Base-by-base conservation (phyloP, 2,797 vertebrate genomes). In the Mus caroli region DNA sequence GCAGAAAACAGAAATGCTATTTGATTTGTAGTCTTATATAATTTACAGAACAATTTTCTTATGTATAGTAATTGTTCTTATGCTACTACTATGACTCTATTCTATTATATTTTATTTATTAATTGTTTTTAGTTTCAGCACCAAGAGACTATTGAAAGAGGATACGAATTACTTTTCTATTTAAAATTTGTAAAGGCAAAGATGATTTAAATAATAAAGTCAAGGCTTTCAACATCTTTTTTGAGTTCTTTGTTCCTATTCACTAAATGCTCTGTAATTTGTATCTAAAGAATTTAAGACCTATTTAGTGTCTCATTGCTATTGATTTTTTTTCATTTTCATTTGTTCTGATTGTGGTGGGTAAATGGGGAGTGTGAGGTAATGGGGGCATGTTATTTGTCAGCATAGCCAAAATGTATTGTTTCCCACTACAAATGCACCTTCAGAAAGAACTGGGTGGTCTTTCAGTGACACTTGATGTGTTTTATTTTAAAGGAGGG, bases 371-470 rank as follows among this genome's bases (percentile, higher is more conserved):
- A n/a, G 40, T 96, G 75, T 94, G 91, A 88, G 11, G 91, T 88
- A 94, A 69, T 31, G 52, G 96, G 56, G 52, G 37, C 75, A 93
- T 85, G 26, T 15, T 56, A 54, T 96, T 89, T 95, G 71, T 94
- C 83, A 86, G 64, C 43, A 76, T 73, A 71, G 40, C 5, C n/a
- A 94, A 93, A 93, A 96, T 60, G 43, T 89, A 82, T 96, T 95
- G 82, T 95, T 97, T 97, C 5, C 2, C 73, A 75, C 3, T 90
- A 69, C 1, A 4, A 97, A 92, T 93, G 54, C 43, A 94, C 37
- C 71, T 87, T 96, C 79, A 90, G 84, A 96, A 95, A 93, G 89
- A 89, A 94, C 34, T 96, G 60, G 67, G 73, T 96, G 87, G 82
- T 92, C 83, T 97, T 96, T 95, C 69, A 88, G 50, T 91, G 87